Evolutionary conservation across 1,140 invertebrate genomes (phyloP).

Genomic region (Tetranychus urticae): DNA sequence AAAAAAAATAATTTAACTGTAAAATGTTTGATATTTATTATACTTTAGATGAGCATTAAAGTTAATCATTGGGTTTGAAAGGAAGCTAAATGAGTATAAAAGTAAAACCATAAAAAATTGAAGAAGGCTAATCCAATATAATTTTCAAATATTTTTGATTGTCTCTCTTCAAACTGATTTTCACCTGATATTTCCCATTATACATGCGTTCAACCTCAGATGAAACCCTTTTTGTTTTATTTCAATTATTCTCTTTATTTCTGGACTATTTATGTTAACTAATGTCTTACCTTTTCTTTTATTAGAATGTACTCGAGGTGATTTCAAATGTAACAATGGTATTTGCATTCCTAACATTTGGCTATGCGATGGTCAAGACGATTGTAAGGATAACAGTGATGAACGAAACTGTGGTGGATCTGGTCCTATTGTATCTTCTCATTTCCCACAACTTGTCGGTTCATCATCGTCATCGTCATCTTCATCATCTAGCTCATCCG

Average conservation of each 20-base stretch:
- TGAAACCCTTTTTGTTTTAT: neutral
- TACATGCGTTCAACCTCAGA: neutral
- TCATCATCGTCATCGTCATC: neutral
- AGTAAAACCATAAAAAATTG: too few species aligned
- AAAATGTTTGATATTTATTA: too few species aligned
- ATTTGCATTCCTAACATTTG: conserved; percentile 14
- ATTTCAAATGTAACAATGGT: conserved; percentile 56
- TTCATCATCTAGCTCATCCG: neutral
- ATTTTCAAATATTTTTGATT: too few species aligned
- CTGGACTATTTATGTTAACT: neutral
- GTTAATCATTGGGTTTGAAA: too few species aligned
- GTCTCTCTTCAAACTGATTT: too few species aligned
- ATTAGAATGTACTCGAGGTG: conserved; percentile 17
- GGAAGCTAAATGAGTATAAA: too few species aligned
- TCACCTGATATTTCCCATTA: too few species aligned
- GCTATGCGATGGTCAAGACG: conserved; percentile 18
- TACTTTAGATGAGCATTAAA: too few species aligned
- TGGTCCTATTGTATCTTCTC: neutral
- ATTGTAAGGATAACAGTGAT: conserved; percentile 19
- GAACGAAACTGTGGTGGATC: conserved; percentile 14
- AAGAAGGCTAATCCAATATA: too few species aligned
- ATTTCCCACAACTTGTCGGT: neutral
- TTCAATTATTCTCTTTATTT: neutral
- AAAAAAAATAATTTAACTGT: too few species aligned
- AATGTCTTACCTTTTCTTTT: neutral